phyloP scores from a whole-genome alignment of 2,888 invertebrate species.

The Drosophila mercatorum region DNA sequence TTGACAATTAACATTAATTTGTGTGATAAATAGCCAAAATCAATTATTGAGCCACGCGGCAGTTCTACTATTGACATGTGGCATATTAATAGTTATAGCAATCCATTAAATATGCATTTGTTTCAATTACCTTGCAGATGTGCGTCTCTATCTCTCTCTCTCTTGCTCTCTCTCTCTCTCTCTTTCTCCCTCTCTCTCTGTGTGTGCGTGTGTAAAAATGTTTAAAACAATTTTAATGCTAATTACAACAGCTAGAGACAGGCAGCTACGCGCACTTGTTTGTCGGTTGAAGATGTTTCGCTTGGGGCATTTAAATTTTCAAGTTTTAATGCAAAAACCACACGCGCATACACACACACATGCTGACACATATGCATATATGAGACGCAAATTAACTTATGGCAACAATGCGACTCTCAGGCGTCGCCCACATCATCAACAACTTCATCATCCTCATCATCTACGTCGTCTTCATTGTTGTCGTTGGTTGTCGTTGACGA shows the following conservation, averaged over 20 bases:
- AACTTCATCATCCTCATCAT: constrained; percentile 34
- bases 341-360: constrained; percentile 23
- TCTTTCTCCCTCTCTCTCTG: too few species aligned
- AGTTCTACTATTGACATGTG: constrained; percentile 58
- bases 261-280: constrained; percentile 37
- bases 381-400: constrained; percentile 77
- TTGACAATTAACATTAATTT: constrained; percentile 71
- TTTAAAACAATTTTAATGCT: constrained; percentile 68
- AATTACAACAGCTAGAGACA: constrained; percentile 57
- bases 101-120: constrained; percentile 71
- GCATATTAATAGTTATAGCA: constrained; percentile 59
- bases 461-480: constrained; percentile 65
- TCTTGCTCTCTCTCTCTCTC: too few species aligned
- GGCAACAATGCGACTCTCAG: constrained; percentile 64
- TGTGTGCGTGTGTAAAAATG: constrained; percentile 46
- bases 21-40: constrained; percentile 75
- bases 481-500: constrained; percentile 70
- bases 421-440: constrained; percentile 50
- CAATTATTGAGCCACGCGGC: constrained; percentile 59
- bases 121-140: constrained; percentile 60
- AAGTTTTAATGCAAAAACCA: constrained; percentile 75
- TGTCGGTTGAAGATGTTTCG: constrained; percentile 58
- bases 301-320: constrained; percentile 75
- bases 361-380: constrained; percentile 71
- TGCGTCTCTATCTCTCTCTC: background rate